Base-by-base conservation (phyloP, 2,888 invertebrate genomes). In the Anoplius nigerrimus region DNA sequence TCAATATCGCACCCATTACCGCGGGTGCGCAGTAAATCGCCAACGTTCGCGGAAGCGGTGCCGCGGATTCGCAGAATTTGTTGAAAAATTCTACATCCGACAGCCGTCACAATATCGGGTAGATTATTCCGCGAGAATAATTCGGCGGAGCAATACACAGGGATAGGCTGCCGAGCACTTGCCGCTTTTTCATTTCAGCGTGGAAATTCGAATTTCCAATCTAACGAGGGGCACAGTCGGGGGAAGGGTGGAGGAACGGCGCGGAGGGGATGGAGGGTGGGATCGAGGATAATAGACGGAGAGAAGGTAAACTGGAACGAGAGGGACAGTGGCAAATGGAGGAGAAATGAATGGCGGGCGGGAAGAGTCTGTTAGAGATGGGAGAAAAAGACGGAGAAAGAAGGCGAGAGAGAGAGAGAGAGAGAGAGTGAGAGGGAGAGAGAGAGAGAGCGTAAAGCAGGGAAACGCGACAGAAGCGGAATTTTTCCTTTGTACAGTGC, bases 161-260 rank as follows among this genome's bases (percentile, higher is more conserved):
- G 6, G 34, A 34, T 11, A 3, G 34, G 34, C 34, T 11, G 11
- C 4, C 34, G 34, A 34, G 34, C 34, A 34, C 34, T 34, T 11
- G 34, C 34, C 34, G 34, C 34, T 34, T 34, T 34, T 34, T 34
- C 34, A 34, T 34, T 11, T 1, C 13, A 45, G 43, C 27, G n/a
- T 11, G 20, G 48, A 62, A 62, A 62, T 55, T 54, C 27, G 55
- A 5, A 62, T 55, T 55, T 62, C 55, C 62, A 62, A 53, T 34
- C 34, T 34, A 34, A 34, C 34, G 34, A 34, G 34, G n/a, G n/a
- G n/a, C n/a, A n/a, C n/a, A n/a, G n/a, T 13, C 51, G 5, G 5
- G 13, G 51, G 15, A 6, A 18, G n/a, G 18, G 6, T 16, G 51
- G n/a, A 51, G n/a, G 13, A 42, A 42, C n/a, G n/a, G n/a, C n/a